Conservation (phyloP, 2,888 invertebrate genomes). For the Sarcophaga caerulescens region DNA sequence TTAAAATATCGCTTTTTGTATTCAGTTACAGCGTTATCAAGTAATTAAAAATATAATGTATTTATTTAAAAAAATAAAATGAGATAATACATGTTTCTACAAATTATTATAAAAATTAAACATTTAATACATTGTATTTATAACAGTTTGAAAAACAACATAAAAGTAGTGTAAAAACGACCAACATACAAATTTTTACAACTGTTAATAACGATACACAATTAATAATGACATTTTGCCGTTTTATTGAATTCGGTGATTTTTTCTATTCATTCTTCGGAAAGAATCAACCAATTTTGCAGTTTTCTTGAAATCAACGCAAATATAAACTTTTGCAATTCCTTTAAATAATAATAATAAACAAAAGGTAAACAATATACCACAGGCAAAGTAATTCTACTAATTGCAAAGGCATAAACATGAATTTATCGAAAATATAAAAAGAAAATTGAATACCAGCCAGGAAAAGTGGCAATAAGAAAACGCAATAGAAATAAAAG, state of each 20-base stretch:
- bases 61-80: no score
- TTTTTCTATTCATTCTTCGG: constrained; percentile 66
- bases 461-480: background rate
- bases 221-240: constrained; percentile 68
- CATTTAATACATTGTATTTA: background rate
- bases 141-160: background rate
- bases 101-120: no score
- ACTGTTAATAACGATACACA: background rate
- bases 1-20: no score
- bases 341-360: constrained; percentile 33
- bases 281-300: constrained; percentile 64
- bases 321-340: constrained; percentile 32
- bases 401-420: background rate
- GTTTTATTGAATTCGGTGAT: constrained; percentile 62
- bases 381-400: background rate
- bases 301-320: constrained; percentile 58
- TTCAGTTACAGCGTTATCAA: no score
- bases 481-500: constrained; percentile 21
- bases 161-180: background rate
- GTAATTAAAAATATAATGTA: no score
- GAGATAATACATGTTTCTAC: no score
- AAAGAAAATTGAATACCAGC: background rate
- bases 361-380: constrained; percentile 48
- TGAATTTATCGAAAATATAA: background rate
- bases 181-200: constrained; percentile 7